Base-by-base conservation (phyloP, 2,797 vertebrate genomes). In the Streptopelia turtur region DNA sequence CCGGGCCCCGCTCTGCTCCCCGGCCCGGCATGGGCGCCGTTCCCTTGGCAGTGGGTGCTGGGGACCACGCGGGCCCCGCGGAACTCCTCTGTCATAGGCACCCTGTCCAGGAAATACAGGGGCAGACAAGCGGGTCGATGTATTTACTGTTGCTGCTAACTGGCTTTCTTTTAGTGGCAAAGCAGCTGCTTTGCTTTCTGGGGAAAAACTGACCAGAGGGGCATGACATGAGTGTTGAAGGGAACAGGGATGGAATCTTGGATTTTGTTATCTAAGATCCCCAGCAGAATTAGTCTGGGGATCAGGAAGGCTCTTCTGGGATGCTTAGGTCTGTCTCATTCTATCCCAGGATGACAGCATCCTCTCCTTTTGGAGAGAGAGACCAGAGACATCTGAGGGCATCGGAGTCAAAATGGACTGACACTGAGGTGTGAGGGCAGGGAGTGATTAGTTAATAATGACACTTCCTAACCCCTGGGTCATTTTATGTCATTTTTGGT, bases 181-280 rank as follows among this genome's bases (percentile, higher is more conserved):
- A 84, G 70, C 35, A 70, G 77, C n/a, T 31, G 82, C 92, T 95
- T 95, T 89, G 60, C 94, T 96, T 96, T 96, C 77, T 45, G 28
- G 30, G 65, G 72, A 55, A 70, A 84, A 76, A 50, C 31, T 93
- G 60, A 25, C 83, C 23, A 47, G 27, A 72, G 9, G 33, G 37
- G 13, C 41, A 68, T 25, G 14, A 41, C 2, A 1, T 15, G 23
- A 71, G 27, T 39, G 37, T 35, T 53, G 17, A 52, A 6, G 45
- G 45, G 35, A 86, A 77, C 49, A 83, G 37, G 25, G 47, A 45
- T 65, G 82, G 74, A 47, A 77, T 53, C 11, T 60, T 85, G 74
- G 76, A 89, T 97, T 92, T 95, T 60, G 87, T 95, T 50, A 90
- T 93, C 77, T 95, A 91, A 96, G 71, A 43, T 25, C 23, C 10